Evolutionary conservation across 2,888 invertebrate genomes (phyloP), one percentile per base, ranked within the genome.

Genomic region (Cheilosia vernalis): DNA sequence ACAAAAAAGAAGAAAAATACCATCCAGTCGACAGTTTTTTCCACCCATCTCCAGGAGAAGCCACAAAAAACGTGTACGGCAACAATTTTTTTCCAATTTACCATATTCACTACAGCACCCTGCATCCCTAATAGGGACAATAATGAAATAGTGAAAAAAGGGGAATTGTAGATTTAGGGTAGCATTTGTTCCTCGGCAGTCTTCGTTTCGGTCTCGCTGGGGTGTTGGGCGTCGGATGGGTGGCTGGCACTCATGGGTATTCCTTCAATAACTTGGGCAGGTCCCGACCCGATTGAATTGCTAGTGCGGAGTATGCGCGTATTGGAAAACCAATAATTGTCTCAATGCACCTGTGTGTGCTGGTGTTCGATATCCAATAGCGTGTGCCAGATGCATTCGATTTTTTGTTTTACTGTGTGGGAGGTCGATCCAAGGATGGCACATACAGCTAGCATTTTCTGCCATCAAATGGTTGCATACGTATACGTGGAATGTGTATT

Each of bases 51-150:
- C 73, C 30, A 10, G 17, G 42, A 27, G 44, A 49, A 61, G 67
- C 51, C 66, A 60, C 47, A 74, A 80, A 69, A 61, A 66, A 66
- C 58, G 49, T 80, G 70, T 66, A 76, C 66, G 80, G 81, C 66
- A 66, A 80, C 70, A 76, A 55, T 81, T 85, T 85, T 85, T 80
- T 80, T 58, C 77, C 81, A 84, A 80, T 80, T 80, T 76, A 74
- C 79, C 80, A 74, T 80, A 84, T 69, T 70, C 80, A 77, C 70
- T 30, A 49, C 61, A 72, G 47, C 40, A 74, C 55, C 70, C 84
- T 42, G 72, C 56, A 72, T 70, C 56, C 76, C 76, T 77, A 81
- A 72, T 77, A 81, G 85, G 72, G 81, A 85, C 85, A 72, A 81
- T 85, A 85, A 85, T 85, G 85, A 85, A 85, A 81, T 85, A 72